Percentiles rank a stretch among this genome's conserved stretches.
phyloP scores from a whole-genome alignment of 1,140 invertebrate species.

The Neodiprion pinetum region DNA sequence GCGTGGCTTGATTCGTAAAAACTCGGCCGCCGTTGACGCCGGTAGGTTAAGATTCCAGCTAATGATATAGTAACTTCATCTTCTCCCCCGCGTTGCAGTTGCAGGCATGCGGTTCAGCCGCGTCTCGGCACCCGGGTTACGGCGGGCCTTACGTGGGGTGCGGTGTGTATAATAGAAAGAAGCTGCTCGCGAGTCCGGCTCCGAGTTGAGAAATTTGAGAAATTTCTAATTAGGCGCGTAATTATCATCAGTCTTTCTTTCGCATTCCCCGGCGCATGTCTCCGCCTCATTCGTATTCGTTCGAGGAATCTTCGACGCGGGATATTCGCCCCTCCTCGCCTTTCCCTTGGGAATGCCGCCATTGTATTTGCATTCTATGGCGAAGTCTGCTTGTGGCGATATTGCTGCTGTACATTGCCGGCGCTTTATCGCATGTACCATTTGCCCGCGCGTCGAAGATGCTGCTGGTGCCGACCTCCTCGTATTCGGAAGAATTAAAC shows the following conservation, averaged over 20 bases:
- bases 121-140: not conserved
- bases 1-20: too few species aligned
- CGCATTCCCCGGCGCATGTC: slow-evolving; percentile 20
- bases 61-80: not conserved
- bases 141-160: not conserved
- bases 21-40: not conserved
- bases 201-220: not conserved
- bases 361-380: slow-evolving; percentile 5
- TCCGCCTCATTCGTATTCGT: slow-evolving; percentile 4
- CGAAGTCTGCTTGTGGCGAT: not conserved
- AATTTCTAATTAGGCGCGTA: slow-evolving; percentile 28
- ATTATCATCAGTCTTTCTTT: slow-evolving; percentile 27
- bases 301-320: not conserved
- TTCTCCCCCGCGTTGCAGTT: slow-evolving; percentile 5
- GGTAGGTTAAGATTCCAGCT: slow-evolving; percentile 21
- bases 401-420: too few species aligned
- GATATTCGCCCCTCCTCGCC: not conserved
- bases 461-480: not conserved
- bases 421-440: not conserved
- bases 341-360: not conserved
- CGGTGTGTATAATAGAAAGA: not conserved
- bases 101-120: not conserved
- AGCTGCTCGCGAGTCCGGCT: not conserved
- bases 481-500: not conserved
- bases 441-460: not conserved